Percentiles rank a stretch among this genome's conserved stretches.
phyloP scores from a whole-genome alignment of 2,797 vertebrate species.

The Potorous gilbertii region DNA sequence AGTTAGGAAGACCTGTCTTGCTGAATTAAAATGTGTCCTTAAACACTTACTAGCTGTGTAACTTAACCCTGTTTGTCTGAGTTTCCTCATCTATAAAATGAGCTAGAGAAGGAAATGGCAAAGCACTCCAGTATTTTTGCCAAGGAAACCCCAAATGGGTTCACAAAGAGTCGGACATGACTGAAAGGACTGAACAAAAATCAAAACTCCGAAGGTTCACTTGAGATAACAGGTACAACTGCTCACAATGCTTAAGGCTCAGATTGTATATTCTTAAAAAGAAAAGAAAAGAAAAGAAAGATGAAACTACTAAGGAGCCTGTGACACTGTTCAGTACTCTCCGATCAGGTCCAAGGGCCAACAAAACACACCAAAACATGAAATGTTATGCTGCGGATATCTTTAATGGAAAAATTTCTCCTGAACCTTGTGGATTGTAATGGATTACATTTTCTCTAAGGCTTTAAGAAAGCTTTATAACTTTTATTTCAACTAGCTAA shows the following conservation, averaged over 20 bases:
- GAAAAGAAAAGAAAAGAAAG: neutral
- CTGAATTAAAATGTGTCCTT: neutral
- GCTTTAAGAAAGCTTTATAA: conserved; percentile 34
- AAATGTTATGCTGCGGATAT: neutral
- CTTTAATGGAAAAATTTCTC: conserved; percentile 46
- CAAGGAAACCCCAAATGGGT: neutral
- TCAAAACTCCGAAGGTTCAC: neutral
- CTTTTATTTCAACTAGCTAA: conserved; percentile 57
- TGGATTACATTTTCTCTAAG: conserved; percentile 45
- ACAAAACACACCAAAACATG: neutral
- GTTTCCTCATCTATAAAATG: neutral
- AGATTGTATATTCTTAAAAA: neutral
- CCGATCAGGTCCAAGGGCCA: conserved; percentile 13
- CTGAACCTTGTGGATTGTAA: conserved; percentile 24
- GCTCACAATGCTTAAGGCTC: neutral
- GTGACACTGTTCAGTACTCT: neutral
- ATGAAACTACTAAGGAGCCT: neutral
- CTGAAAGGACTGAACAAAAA: neutral
- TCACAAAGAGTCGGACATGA: neutral
- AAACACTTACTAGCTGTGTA: neutral
- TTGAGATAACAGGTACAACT: neutral
- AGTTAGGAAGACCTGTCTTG: neutral
- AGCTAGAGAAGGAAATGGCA: neutral
- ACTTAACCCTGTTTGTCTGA: neutral
- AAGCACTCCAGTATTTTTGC: neutral